A percentile compares a stretch with the other conserved stretches of the same genome.
Conservation (phyloP, 2,113 vertebrate genomes). For the Xyrauchen texanus region DNA sequence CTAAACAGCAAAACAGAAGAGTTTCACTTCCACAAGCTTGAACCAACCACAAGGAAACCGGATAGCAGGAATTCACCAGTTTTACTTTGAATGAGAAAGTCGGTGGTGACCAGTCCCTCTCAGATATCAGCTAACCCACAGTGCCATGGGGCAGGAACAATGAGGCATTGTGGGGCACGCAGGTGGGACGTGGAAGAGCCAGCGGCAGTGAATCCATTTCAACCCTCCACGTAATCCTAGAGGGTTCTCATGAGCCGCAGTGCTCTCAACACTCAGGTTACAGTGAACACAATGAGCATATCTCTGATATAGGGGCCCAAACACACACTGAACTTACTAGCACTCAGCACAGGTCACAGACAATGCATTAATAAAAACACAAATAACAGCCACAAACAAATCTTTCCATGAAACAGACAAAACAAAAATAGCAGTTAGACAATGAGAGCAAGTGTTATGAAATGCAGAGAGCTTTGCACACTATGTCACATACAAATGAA, state of each 20-base stretch:
- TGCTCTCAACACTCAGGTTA: slow-evolving; percentile 54
- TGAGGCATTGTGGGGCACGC: slow-evolving; percentile 67
- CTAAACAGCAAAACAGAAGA: slow-evolving; percentile 26
- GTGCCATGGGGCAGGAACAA: slow-evolving; percentile 67
- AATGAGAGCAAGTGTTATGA: slow-evolving; percentile 34
- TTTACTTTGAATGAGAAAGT: slow-evolving; percentile 55
- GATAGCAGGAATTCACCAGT: slow-evolving; percentile 56
- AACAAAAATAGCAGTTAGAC: neutral
- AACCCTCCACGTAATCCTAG: slow-evolving; percentile 48
- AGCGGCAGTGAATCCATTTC: slow-evolving; percentile 57
- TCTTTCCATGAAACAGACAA: neutral
- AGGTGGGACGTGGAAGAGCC: slow-evolving; percentile 68
- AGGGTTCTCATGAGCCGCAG: slow-evolving; percentile 54
- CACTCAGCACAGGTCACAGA: slow-evolving; percentile 11
- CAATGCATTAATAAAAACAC: slow-evolving; percentile 15
- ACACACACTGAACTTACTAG: slow-evolving; percentile 20
- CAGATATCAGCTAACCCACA: slow-evolving; percentile 71
- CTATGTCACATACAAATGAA: neutral
- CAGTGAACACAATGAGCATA: slow-evolving; percentile 47
- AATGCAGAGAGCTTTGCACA: neutral
- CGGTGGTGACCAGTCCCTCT: slow-evolving; percentile 64
- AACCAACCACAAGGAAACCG: slow-evolving; percentile 43
- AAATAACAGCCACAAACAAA: slow-evolving; percentile 14
- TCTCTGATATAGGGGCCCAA: slow-evolving; percentile 52
- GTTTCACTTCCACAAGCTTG: slow-evolving; percentile 30